Percentiles rank a stretch among this genome's conserved stretches.
Evolutionary conservation across 2,888 invertebrate genomes (phyloP).

Genomic region (Andrena hattorfiana): DNA sequence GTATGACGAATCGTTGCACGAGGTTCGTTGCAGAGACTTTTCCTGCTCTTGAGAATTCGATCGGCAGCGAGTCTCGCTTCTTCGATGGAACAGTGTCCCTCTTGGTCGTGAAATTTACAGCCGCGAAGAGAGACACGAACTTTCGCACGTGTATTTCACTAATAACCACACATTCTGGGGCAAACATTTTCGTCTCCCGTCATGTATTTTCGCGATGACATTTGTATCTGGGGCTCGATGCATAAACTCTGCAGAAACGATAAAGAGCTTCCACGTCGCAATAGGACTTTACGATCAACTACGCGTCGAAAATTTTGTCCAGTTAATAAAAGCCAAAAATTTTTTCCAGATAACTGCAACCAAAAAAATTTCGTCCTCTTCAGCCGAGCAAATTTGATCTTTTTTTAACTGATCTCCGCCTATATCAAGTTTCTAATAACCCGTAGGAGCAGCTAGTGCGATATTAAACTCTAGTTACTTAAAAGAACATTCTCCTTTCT

Average conservation of each 20-base stretch:
- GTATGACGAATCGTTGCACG: background rate
- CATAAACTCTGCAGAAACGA: slow-evolving; percentile 15
- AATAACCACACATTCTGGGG: slow-evolving; percentile 69
- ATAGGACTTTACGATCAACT: background rate
- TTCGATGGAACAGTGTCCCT: background rate
- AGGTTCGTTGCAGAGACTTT: background rate
- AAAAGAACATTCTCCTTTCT: too few relatives aligned
- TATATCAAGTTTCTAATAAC: too few relatives aligned
- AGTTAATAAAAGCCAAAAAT: background rate
- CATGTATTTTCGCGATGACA: slow-evolving; percentile 65
- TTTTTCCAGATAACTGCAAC: background rate
- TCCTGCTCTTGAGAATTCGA: background rate
- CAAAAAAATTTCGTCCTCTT: too few relatives aligned
- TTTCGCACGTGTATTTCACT: slow-evolving; percentile 52
- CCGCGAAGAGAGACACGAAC: slow-evolving; percentile 1
- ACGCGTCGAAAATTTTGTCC: background rate
- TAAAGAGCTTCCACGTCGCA: background rate
- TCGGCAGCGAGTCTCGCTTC: background rate
- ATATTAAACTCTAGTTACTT: too few relatives aligned
- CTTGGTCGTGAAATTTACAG: slow-evolving; percentile 4
- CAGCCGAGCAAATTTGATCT: too few relatives aligned
- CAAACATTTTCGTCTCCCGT: slow-evolving; percentile 70
- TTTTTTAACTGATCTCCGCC: too few relatives aligned
- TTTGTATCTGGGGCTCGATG: slow-evolving; percentile 29
- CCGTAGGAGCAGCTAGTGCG: too few relatives aligned